These are phyloP conservation scores for Myotis findleyi DNA, from an alignment of 2,797 vertebrate species.

Conservation along the genomic window DNA sequence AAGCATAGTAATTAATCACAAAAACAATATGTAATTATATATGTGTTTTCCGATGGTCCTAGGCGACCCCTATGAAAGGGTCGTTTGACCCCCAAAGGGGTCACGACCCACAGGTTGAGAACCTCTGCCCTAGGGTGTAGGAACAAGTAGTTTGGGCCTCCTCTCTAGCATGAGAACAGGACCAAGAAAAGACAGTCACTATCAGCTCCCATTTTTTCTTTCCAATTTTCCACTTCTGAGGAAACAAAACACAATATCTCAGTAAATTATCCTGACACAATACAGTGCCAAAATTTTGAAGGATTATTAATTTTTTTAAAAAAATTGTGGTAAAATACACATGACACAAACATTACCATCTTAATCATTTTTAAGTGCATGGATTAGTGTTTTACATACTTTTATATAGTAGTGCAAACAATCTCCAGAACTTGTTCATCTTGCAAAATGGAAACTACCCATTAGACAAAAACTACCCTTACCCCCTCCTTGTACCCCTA, in stretches of 20 bases:
- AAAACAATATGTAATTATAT: too few species aligned
- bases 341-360: background rate
- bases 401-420: background rate
- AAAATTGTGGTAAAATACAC: background rate
- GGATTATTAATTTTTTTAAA: background rate
- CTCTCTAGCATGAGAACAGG: background rate
- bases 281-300: background rate
- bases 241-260: background rate
- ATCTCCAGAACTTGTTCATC: background rate
- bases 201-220: background rate
- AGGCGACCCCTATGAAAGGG: too few species aligned
- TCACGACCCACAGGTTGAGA: too few species aligned
- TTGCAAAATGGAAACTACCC: background rate
- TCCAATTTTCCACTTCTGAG: background rate
- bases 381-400: background rate
- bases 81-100: too few species aligned
- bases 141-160: background rate
- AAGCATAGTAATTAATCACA: too few species aligned
- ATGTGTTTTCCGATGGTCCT: too few species aligned
- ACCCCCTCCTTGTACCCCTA: accelerated
- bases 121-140: background rate
- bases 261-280: background rate
- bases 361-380: background rate
- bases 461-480: background rate
- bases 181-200: background rate